Percentiles rank a stretch among this genome's conserved stretches.
Evolutionary conservation across 2,888 invertebrate genomes (phyloP).

Genomic region (Danaus chrysippus): DNA sequence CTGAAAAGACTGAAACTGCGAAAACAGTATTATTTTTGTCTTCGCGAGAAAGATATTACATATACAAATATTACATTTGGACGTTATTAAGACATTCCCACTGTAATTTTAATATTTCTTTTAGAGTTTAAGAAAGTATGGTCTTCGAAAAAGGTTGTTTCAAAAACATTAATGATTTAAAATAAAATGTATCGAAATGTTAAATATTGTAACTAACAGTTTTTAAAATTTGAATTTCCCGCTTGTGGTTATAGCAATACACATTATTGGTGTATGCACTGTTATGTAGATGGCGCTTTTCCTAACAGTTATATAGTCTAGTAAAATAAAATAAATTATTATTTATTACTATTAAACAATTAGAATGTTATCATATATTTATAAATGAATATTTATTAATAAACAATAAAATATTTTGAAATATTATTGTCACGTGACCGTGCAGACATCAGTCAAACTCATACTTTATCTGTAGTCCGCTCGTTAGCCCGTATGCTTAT

Average conservation of each 20-base stretch:
- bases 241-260: background rate
- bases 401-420: constrained; percentile 4
- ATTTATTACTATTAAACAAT: too few relatives aligned
- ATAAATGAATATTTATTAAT: background rate
- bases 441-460: constrained; percentile 16
- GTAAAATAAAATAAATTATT: too few relatives aligned
- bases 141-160: too few relatives aligned
- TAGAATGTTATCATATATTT: background rate
- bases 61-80: too few relatives aligned
- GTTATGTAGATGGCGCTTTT: constrained; percentile 7
- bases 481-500: constrained; percentile 46
- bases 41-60: too few relatives aligned
- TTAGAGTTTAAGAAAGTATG: too few relatives aligned
- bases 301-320: too few relatives aligned
- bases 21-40: too few relatives aligned
- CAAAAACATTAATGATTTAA: background rate
- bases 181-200: background rate
- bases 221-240: constrained; percentile 8
- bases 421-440: constrained; percentile 26
- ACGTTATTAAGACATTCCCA: too few relatives aligned
- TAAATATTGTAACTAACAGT: background rate
- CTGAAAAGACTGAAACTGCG: too few relatives aligned
- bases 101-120: too few relatives aligned
- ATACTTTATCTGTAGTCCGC: constrained; percentile 38
- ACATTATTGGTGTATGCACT: background rate